Percentiles rank a stretch among this genome's conserved stretches.
Conservation (phyloP, 2,888 invertebrate genomes). For the Heliconius hortense region DNA sequence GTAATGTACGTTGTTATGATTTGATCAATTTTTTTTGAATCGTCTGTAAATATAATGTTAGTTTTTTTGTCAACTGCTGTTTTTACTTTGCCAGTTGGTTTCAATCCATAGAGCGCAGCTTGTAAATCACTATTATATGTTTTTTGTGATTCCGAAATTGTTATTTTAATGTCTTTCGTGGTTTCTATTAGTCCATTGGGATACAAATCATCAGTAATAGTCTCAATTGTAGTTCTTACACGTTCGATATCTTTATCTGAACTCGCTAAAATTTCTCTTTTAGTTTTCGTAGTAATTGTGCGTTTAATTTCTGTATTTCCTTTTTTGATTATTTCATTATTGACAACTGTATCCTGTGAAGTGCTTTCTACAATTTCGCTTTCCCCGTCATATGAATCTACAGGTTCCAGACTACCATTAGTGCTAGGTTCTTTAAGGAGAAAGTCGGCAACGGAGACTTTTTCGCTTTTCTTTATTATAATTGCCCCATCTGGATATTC, state of each 20-base stretch:
- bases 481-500: slow-evolving; percentile 72
- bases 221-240: slow-evolving; percentile 81
- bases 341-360: slow-evolving; percentile 68
- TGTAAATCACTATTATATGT: slow-evolving; percentile 72
- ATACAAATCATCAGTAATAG: slow-evolving; percentile 72
- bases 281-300: slow-evolving; percentile 73
- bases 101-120: slow-evolving; percentile 71
- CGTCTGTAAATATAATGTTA: slow-evolving; percentile 67
- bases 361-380: slow-evolving; percentile 69
- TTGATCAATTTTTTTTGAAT: slow-evolving; percentile 72
- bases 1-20: slow-evolving; percentile 70
- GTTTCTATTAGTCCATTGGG: slow-evolving; percentile 82
- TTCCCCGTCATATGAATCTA: slow-evolving; percentile 59
- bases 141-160: slow-evolving; percentile 76
- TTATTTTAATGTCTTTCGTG: slow-evolving; percentile 78
- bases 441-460: slow-evolving; percentile 68
- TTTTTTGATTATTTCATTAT: slow-evolving; percentile 64
- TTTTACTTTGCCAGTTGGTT: slow-evolving; percentile 71
- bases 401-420: slow-evolving; percentile 49
- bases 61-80: slow-evolving; percentile 75
- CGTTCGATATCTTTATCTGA: slow-evolving; percentile 79
- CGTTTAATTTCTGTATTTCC: slow-evolving; percentile 66
- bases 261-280: slow-evolving; percentile 75
- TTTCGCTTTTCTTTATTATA: slow-evolving; percentile 70
- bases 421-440: slow-evolving; percentile 51